Conservation (phyloP, 2,888 invertebrate species). For the Drosophila melanocephala region DNA sequence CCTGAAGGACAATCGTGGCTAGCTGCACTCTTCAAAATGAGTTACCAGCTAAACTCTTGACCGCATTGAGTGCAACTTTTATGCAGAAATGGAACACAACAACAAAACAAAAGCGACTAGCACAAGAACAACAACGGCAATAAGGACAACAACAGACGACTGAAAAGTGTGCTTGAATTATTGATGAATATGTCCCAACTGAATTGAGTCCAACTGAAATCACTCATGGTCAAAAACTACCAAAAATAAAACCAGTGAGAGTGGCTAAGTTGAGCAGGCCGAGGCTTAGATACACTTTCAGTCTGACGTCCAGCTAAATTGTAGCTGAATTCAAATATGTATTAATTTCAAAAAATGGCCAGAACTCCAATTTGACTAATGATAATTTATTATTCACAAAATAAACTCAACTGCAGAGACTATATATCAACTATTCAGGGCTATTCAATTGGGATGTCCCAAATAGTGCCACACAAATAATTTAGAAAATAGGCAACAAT, state of each 20-base stretch:
- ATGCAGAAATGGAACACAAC: slow-evolving; percentile 45
- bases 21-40: slow-evolving; percentile 25
- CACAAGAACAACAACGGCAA: slow-evolving; percentile 23
- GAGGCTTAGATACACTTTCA: background rate
- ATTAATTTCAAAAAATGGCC: background rate
- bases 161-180: slow-evolving; percentile 71
- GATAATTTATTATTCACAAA: too few species aligned
- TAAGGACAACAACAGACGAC: slow-evolving; percentile 15
- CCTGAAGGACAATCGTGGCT: slow-evolving; percentile 29
- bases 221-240: slow-evolving; percentile 63
- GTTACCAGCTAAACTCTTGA: slow-evolving; percentile 32
- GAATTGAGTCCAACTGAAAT: slow-evolving; percentile 73
- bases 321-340: background rate
- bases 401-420: too few species aligned
- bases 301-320: background rate
- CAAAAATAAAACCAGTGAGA: slow-evolving; percentile 3
- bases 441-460: too few species aligned
- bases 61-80: slow-evolving; percentile 61
- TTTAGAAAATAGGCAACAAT: background rate
- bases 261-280: background rate
- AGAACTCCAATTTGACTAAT: too few species aligned
- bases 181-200: slow-evolving; percentile 77
- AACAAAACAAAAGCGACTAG: background rate
- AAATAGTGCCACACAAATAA: too few species aligned
- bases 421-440: too few species aligned